Conservation (phyloP, 2,113 vertebrate species). For the Vulpes ferrilata region DNA sequence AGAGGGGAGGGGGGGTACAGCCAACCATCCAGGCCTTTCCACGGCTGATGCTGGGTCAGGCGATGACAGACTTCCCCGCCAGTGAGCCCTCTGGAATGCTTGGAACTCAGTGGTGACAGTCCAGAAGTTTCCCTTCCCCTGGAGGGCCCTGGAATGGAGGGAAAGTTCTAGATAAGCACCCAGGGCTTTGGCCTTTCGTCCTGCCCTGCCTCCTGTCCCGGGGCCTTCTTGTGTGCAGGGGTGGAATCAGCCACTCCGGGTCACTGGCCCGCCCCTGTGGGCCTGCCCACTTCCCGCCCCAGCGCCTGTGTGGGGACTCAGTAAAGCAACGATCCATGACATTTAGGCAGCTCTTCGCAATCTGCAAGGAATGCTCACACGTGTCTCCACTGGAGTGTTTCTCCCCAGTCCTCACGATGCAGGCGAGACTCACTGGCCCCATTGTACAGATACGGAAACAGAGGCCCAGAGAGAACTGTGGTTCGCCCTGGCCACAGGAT, state of each 20-base stretch:
- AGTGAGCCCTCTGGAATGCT: slow-evolving; percentile 74
- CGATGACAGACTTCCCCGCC: slow-evolving; percentile 53
- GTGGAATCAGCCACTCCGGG: not conserved
- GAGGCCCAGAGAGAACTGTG: not conserved
- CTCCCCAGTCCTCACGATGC: not conserved
- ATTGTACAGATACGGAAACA: not conserved
- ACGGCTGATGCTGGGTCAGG: not conserved
- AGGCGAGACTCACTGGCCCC: not conserved
- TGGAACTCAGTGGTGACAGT: slow-evolving; percentile 70
- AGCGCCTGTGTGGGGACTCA: not conserved
- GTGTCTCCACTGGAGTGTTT: not conserved
- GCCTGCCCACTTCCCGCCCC: slow-evolving; percentile 40
- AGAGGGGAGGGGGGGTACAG: not conserved
- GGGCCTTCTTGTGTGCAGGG: not conserved
- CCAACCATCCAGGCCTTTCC: not conserved
- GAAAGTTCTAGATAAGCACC: slow-evolving; percentile 70
- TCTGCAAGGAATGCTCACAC: not conserved
- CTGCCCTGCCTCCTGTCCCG: slow-evolving; percentile 1
- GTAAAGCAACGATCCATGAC: not conserved
- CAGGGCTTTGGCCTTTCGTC: slow-evolving; percentile 32
- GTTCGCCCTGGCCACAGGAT: not conserved
- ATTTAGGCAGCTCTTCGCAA: not conserved
- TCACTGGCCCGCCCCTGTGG: not conserved
- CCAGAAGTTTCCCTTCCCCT: slow-evolving; percentile 68
- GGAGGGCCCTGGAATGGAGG: not conserved